Evolutionary conservation across 2,113 vertebrate genomes (phyloP).

Genomic region (Chamaea fasciata): DNA sequence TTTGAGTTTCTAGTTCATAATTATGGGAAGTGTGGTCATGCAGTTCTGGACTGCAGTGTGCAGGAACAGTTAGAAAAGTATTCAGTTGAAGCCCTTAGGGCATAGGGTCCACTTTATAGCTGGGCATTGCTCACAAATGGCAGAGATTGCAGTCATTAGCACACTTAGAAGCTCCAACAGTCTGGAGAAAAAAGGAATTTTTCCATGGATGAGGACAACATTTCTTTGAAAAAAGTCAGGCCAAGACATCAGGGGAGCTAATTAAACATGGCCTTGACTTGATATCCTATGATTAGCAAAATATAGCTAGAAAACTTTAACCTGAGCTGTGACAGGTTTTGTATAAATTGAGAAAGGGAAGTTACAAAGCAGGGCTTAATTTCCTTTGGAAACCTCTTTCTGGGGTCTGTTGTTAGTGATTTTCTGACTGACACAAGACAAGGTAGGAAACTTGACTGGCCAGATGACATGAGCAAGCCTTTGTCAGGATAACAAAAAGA

Average conservation of each 20-base stretch:
- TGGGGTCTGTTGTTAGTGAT: neutral
- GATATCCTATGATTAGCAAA: neutral
- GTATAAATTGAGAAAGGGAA: neutral
- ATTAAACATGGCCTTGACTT: neutral
- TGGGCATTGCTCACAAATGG: neutral
- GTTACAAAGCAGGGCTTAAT: neutral
- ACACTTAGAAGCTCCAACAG: neutral
- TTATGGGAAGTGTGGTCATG: rapidly evolving
- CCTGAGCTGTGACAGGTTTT: neutral
- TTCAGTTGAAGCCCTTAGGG: neutral
- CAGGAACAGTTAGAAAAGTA: neutral
- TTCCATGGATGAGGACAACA: neutral
- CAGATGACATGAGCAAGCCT: neutral
- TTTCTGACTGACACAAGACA: neutral
- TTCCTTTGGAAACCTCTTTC: neutral
- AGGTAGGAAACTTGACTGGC: neutral
- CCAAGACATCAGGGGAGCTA: neutral
- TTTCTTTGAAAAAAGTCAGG: neutral
- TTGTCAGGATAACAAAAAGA: rapidly evolving
- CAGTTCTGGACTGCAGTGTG: neutral
- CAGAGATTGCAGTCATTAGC: neutral
- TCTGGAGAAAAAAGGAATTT: neutral
- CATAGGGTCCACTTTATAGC: neutral
- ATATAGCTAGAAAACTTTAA: neutral
- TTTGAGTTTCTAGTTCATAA: neutral